Evolutionary conservation across 64 coral and sea anemone species (phyloP).

Genomic region (Pachyseris speciosa): DNA sequence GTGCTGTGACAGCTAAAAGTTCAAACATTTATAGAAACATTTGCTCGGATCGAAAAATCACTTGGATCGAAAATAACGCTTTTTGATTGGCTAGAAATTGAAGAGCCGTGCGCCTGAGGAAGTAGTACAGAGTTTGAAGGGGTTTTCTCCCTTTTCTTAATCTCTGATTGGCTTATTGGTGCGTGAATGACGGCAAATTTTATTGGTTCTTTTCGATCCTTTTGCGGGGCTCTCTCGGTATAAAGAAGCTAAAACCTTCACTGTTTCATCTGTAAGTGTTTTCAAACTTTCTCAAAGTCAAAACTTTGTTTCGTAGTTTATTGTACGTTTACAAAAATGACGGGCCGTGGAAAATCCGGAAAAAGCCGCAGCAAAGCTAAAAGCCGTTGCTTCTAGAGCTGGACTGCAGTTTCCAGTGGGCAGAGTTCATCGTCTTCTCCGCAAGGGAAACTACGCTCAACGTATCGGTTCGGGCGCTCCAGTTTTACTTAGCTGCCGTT

Average conservation of each 20-base stretch:
- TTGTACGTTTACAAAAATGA: not conserved
- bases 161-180: not conserved
- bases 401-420: slow-evolving; percentile 49
- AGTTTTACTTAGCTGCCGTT: slow-evolving; percentile 21
- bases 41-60: not conserved
- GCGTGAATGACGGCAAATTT: not conserved
- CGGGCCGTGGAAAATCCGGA: slow-evolving; percentile 32
- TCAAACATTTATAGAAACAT: not conserved
- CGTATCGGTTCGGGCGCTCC: slow-evolving; percentile 35
- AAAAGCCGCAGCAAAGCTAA: slow-evolving; percentile 48
- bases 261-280: not conserved
- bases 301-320: too few relatives aligned
- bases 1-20: not conserved
- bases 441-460: slow-evolving; percentile 9
- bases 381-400: slow-evolving; percentile 35
- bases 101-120: slow-evolving; percentile 8
- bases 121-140: not conserved
- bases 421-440: slow-evolving; percentile 38
- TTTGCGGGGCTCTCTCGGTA: not conserved
- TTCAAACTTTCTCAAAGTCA: not conserved
- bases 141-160: not conserved
- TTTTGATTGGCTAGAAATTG: not conserved
- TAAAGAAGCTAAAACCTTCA: not conserved
- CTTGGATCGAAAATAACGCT: slow-evolving; percentile 13
- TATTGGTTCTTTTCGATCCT: slow-evolving; percentile 49